These are phyloP conservation scores for Noctua fimbriata DNA, from an alignment of 2,888 invertebrate genomes.

Conservation along the genomic window DNA sequence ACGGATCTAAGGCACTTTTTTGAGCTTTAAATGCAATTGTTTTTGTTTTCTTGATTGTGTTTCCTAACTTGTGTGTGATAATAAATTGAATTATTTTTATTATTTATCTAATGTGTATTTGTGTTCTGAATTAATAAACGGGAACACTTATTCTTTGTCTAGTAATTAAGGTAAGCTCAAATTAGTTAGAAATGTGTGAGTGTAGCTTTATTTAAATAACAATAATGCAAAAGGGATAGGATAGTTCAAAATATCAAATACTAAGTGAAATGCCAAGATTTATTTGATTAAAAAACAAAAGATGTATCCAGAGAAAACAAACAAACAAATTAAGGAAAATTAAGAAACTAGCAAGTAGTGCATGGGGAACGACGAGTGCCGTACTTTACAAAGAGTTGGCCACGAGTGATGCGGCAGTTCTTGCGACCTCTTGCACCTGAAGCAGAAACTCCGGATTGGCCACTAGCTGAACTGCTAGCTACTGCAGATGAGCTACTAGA, in stretches of 20 bases:
- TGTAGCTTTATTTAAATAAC: too few relatives aligned
- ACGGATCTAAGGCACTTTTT: neutral
- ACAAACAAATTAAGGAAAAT: slow-evolving; percentile 51
- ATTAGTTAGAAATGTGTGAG: neutral
- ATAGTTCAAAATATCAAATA: neutral
- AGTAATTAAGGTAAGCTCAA: too few relatives aligned
- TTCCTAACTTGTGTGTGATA: neutral
- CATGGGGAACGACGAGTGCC: slow-evolving; percentile 75
- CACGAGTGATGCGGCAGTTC: slow-evolving; percentile 77
- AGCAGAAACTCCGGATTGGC: neutral
- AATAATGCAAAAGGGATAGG: too few relatives aligned
- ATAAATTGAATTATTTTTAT: neutral
- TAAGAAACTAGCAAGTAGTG: slow-evolving; percentile 74
- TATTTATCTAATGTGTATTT: neutral
- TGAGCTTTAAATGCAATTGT: too few relatives aligned
- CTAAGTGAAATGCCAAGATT: slow-evolving; percentile 72
- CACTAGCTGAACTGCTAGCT: slow-evolving; percentile 8
- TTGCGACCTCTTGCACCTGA: slow-evolving; percentile 71
- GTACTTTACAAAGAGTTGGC: slow-evolving; percentile 77
- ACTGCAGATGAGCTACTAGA: slow-evolving; percentile 14
- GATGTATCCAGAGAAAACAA: slow-evolving; percentile 78
- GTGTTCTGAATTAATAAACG: too few relatives aligned
- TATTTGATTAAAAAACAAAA: slow-evolving; percentile 74
- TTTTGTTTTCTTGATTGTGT: neutral
- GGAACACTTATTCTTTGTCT: too few relatives aligned